A percentile compares a stretch with the other conserved stretches of the same genome.
phyloP scores from a whole-genome alignment of 37 sponge, comb jelly and placozoan genomes.

The Cliona cf. orientalis region DNA sequence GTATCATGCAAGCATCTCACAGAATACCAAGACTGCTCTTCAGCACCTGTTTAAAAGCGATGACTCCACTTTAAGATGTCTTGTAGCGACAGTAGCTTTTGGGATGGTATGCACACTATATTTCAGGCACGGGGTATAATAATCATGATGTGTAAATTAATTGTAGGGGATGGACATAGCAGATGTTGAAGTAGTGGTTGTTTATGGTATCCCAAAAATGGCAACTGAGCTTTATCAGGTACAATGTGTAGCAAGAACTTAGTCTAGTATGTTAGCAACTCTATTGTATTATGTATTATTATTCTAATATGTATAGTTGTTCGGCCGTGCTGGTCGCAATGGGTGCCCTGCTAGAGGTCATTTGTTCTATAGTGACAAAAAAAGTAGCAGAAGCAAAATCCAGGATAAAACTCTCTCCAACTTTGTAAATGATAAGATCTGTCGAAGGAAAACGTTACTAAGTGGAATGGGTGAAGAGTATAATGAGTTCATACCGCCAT shows the following conservation, averaged over 20 bases:
- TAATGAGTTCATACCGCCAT: too few relatives aligned
- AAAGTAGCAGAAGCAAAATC: neutral
- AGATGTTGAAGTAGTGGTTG: constrained; percentile 5
- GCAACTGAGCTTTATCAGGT: constrained; percentile 1
- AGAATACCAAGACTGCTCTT: neutral
- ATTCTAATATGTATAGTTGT: constrained; percentile 9
- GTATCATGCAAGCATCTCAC: constrained; percentile 17
- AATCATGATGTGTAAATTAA: too few relatives aligned
- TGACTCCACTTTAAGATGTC: neutral
- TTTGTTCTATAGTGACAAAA: constrained; percentile 10
- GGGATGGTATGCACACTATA: neutral
- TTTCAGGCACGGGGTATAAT: neutral
- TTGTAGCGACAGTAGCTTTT: constrained; percentile 10
- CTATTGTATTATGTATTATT: too few relatives aligned
- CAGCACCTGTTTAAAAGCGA: neutral
- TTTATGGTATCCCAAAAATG: constrained; percentile 1
- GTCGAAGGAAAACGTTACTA: too few relatives aligned
- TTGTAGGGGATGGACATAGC: constrained; percentile 16
- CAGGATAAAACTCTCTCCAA: neutral
- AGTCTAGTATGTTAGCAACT: too few relatives aligned
- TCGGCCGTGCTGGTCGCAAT: constrained; percentile 15
- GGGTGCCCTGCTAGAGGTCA: constrained; percentile 7
- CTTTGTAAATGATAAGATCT: neutral
- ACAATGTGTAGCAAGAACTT: too few relatives aligned
- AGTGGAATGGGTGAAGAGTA: too few relatives aligned